Base-by-base conservation (phyloP, 2,113 vertebrate species). In the Bubo scandiacus region DNA sequence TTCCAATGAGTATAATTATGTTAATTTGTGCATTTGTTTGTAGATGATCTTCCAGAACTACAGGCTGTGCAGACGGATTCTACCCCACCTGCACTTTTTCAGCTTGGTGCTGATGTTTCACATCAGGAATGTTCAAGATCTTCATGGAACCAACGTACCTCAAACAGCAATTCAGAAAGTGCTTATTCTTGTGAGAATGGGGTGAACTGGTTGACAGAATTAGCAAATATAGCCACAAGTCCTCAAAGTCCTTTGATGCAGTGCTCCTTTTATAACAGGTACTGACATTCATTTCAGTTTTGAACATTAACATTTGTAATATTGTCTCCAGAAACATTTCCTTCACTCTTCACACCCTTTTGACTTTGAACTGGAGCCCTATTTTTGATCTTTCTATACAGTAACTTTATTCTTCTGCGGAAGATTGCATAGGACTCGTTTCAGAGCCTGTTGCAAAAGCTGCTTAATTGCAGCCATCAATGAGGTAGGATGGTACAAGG, bases 211-310 rank as follows among this genome's bases (percentile, higher is more conserved):
- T 97, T 99, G 51, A 98, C 99, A 36, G 99, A 99, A 95, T 97
- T 99, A 93, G 99, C 99, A 95, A 99, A 99, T 95, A 99, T 99
- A 40, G 99, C 99, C 91, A 99, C 99, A 55, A 99, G 99, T 97
- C 99, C 99, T 88, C 99, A 99, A 91, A 99, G 99, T 92, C 99
- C 99, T 73, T 98, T 99, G 77, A 98, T 99, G 97, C 99, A 99
- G 97, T 99, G 99, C 10, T 98, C 98, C 74, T 99, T 99, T 91
- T 98, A 99, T 93, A 99, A 98, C 97, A 99, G 99, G 99, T 99
- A 96, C 65, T 74, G 78, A 14, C 20, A 17, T 10, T 88, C 3
- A 18, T 78, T 94, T 36, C 11, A 29, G 0, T 63, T 92, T 91
- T 49, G 30, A 86, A 23, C 61, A 4, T 5, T 40, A 15, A 52